phyloP scores from a whole-genome alignment of 2,113 vertebrate species.

The Pomatostomus ruficeps region DNA sequence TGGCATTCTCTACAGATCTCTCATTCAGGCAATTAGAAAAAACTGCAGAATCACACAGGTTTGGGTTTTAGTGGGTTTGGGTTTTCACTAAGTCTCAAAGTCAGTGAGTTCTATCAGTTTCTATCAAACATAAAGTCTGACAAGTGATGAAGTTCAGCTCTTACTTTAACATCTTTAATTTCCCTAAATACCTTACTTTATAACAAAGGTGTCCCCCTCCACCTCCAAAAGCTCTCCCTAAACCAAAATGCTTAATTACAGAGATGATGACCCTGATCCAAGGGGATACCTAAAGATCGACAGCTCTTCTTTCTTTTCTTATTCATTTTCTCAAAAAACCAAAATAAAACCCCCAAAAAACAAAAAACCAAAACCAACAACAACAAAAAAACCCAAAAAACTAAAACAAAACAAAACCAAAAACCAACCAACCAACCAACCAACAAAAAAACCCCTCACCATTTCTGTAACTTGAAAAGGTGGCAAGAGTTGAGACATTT shows the following conservation, averaged over 20 bases:
- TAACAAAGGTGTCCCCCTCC: background rate
- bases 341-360: background rate
- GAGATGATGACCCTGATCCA: background rate
- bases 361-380: no score
- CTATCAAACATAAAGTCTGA: conserved; percentile 75
- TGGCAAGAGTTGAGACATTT: background rate
- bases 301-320: background rate
- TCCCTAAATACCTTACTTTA: background rate
- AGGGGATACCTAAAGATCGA: background rate
- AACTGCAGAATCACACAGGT: conserved; percentile 77
- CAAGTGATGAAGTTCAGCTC: conserved; percentile 40
- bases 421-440: no score
- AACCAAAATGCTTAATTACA: background rate
- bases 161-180: conserved; percentile 16
- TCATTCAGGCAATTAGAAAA: conserved; percentile 61
- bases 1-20: conserved; percentile 71
- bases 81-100: conserved; percentile 72
- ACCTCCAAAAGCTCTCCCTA: background rate
- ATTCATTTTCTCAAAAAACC: background rate
- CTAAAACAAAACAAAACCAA: no score
- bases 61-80: background rate
- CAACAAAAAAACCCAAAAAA: no score
- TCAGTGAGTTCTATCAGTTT: conserved; percentile 74
- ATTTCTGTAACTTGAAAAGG: background rate
- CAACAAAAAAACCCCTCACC: background rate